A percentile compares a stretch with the other conserved stretches of the same genome.
Evolutionary conservation across 2,113 vertebrate species (phyloP).

Genomic region (Arizona elegans): DNA sequence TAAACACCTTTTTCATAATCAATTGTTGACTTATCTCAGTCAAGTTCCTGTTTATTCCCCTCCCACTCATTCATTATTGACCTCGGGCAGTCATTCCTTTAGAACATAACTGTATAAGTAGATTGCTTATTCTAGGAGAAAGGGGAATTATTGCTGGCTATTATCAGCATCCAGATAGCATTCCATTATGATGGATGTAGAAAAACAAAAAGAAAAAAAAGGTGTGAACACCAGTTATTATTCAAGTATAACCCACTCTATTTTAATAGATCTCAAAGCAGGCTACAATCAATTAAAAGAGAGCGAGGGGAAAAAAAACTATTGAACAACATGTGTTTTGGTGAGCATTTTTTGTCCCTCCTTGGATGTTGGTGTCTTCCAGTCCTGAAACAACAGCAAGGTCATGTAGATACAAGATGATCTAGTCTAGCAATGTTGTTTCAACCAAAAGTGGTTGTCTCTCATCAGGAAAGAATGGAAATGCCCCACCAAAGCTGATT

Average conservation of each 20-base stretch:
- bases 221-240: neutral
- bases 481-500: neutral
- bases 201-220: neutral
- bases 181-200: neutral
- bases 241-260: neutral
- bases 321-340: too few relatives aligned
- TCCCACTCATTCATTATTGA: neutral
- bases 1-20: neutral
- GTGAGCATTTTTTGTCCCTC: neutral
- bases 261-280: neutral
- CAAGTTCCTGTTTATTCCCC: neutral
- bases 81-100: neutral
- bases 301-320: neutral
- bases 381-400: neutral
- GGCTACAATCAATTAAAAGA: neutral
- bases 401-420: neutral
- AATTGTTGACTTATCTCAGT: neutral
- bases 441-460: neutral
- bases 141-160: neutral
- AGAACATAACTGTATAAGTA: neutral
- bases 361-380: neutral
- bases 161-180: neutral
- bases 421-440: neutral
- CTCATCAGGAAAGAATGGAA: neutral
- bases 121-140: neutral